Evolutionary conservation across 2,797 vertebrate species (phyloP), one percentile per base, ranked within the genome.

Genomic region (Gymnoscopelus microlampas): DNA sequence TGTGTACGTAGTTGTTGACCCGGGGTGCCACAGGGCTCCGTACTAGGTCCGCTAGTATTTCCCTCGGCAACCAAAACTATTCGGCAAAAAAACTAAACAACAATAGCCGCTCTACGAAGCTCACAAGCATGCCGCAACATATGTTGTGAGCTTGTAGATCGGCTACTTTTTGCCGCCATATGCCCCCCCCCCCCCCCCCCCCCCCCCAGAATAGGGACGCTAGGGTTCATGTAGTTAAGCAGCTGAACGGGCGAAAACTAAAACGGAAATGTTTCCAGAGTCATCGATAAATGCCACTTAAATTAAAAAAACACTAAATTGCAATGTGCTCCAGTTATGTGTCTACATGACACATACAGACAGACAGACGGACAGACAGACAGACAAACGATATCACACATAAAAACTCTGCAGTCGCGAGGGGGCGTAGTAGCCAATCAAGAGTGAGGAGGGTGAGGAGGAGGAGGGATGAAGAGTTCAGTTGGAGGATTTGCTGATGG

Each of bases 401-500:
- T 48, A 35, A 23, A 23, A 71, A 77, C 49, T 72, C 55, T 88
- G 91, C 87, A 91, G 91, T 91, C 86, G 53, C 67, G n/a, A 74
- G 51, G 56, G 63, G 12, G 54, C 65, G 24, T 3, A 9, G 26
- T 7, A 15, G 15, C 56, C 66, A 32, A 72, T 58, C 64, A 50
- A 19, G 53, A 50, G 70, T 65, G 10, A 56, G 53, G 70, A 66
- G 63, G 9, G 15, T 5, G 63, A 49, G 11, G 4, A 3, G 47
- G 63, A 14, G 32, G 3, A 1, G 7, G 63, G 50, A 3, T 47
- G 74, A 71, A 70, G 79, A 80, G 85, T 76, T 94, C 89, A 93
- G 84, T 68, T 86, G 74, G 96, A 94, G 75, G 92, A 91, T 88
- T 95, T 95, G 94, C 94, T 93, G 85, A 95, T 93, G 14, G 91